Conservation (phyloP, 2,113 vertebrate species). For the Catharus minimus region DNA sequence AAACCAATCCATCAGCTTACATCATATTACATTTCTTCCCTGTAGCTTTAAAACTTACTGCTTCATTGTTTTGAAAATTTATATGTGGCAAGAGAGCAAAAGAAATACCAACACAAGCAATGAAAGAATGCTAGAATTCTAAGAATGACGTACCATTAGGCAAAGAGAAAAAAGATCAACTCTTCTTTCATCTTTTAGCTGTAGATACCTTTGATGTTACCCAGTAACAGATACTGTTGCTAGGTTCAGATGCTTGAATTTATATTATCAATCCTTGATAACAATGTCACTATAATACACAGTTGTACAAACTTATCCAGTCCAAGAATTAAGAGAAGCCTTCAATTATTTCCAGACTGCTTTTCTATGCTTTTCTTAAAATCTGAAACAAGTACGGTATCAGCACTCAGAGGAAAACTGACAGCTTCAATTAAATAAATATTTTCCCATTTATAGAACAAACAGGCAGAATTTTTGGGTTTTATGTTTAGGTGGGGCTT, state of each 20-base stretch:
- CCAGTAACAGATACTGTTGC: not conserved
- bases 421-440: not conserved
- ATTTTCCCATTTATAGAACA: not conserved
- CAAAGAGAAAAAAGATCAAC: not conserved
- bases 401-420: not conserved
- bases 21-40: not conserved
- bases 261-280: not conserved
- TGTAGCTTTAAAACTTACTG: not conserved
- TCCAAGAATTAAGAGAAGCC: not conserved
- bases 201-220: not conserved
- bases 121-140: not conserved
- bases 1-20: not conserved
- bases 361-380: not conserved
- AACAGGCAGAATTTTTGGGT: fast-evolving
- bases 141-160: not conserved
- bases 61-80: not conserved
- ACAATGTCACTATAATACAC: not conserved
- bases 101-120: not conserved
- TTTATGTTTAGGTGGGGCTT: not conserved
- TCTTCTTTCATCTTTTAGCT: not conserved
- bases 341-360: not conserved
- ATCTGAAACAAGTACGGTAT: not conserved
- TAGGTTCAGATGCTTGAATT: not conserved
- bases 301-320: not conserved
- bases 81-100: not conserved